A percentile compares a stretch with the other conserved stretches of the same genome.
Evolutionary conservation across 2,797 vertebrate species (phyloP).

Genomic region (Chelidonichthys spinosus): DNA sequence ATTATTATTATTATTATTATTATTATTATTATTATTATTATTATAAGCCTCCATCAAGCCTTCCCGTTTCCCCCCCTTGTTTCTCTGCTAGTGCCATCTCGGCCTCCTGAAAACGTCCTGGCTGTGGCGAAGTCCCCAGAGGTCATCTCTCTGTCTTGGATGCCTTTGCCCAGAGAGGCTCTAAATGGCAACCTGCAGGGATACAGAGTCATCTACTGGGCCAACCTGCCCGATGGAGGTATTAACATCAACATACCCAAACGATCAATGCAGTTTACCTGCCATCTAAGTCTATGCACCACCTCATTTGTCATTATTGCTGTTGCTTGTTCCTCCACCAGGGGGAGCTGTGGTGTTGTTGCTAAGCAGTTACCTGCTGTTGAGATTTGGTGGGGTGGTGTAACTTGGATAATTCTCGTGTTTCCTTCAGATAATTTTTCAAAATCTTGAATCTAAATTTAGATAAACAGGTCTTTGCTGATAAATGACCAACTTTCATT

Average conservation of each 20-base stretch:
- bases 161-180: constrained; percentile 92
- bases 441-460: not conserved
- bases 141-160: constrained; percentile 97
- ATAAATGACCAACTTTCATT: not conserved
- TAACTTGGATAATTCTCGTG: not conserved
- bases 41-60: constrained; percentile 1
- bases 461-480: not conserved
- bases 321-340: constrained; percentile 44
- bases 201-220: constrained; percentile 98
- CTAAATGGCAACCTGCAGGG: constrained; percentile 98
- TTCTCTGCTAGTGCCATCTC: constrained; percentile 90
- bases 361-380: constrained; percentile 2
- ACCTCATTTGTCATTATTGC: not conserved
- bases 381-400: not conserved
- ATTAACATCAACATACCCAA: constrained; percentile 4
- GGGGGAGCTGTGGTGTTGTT: constrained; percentile 52
- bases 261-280: not conserved
- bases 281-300: not conserved
- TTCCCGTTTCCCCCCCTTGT: not conserved
- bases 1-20: no score
- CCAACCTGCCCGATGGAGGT: constrained; percentile 98
- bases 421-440: not conserved
- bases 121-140: constrained; percentile 96
- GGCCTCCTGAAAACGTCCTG: constrained; percentile 95
- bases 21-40: no score